A percentile compares a stretch with the other conserved stretches of the same genome.
Evolutionary conservation across 2,113 vertebrate genomes (phyloP).

Genomic region (Barbus barbus): DNA sequence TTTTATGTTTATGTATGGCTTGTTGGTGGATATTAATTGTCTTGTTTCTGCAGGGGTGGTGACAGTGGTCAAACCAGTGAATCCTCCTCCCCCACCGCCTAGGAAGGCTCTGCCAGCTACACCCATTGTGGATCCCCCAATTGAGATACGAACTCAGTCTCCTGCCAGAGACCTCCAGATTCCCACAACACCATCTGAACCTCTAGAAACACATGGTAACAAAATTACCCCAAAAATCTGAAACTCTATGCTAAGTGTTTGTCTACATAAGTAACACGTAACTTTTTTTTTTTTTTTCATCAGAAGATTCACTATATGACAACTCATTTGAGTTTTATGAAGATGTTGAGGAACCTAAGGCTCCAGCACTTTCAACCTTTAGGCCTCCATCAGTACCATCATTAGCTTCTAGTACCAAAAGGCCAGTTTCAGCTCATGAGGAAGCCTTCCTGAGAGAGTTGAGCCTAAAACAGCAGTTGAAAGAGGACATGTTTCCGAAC

Average conservation of each 20-base stretch:
- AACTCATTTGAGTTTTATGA: slow-evolving; percentile 9
- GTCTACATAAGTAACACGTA: not conserved
- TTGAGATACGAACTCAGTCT: slow-evolving; percentile 74
- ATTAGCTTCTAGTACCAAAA: slow-evolving; percentile 10
- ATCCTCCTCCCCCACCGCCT: slow-evolving; percentile 63
- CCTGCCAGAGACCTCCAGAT: slow-evolving; percentile 56
- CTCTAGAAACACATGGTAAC: slow-evolving; percentile 43
- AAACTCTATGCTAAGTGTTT: not conserved
- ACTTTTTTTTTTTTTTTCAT: not conserved
- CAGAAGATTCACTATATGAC: slow-evolving; percentile 17
- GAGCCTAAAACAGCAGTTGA: not conserved
- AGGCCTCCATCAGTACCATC: not conserved
- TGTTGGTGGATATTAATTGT: not conserved
- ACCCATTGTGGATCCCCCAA: slow-evolving; percentile 64
- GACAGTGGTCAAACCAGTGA: slow-evolving; percentile 43
- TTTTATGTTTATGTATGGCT: not conserved
- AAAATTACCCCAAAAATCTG: not conserved
- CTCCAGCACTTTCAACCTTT: slow-evolving; percentile 32
- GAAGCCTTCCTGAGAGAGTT: slow-evolving; percentile 16
- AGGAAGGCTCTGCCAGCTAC: slow-evolving; percentile 68
- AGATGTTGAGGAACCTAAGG: slow-evolving; percentile 28
- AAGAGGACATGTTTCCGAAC: not conserved
- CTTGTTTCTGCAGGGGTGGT: slow-evolving; percentile 49
- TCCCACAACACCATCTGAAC: slow-evolving; percentile 17
- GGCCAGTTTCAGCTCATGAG: not conserved